Evolutionary conservation across 1,140 invertebrate genomes (phyloP), one percentile per base, ranked within the genome.

Genomic region (Geopemphigus sp.): DNA sequence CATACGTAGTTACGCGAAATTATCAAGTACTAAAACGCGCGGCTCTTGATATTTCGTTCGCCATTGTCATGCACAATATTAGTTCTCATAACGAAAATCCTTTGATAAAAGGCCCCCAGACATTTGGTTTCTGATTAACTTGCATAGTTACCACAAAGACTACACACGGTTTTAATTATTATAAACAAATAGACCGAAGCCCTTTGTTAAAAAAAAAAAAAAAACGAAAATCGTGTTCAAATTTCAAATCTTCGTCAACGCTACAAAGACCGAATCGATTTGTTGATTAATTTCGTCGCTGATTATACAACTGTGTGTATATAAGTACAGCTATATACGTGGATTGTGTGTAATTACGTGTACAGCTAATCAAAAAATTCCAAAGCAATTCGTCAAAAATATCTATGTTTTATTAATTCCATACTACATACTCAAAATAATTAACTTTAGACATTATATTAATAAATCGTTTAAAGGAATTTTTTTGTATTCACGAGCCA

Each of bases 121-220:
- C 26, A 54, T 73, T 73, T 53, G 26, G 17, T 50, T 73, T 56
- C 53, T 57, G 53, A 73, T 73, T 73, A 73, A 73, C 53, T 54
- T 54, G 53, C 22, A 29, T 56, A 73, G 26, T 17, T 56, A 73
- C 26, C 19, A 54, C 50, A 73, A 54, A 26, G 50, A 19, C 19
- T 73, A 11, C 56, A 73, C 24, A 39, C 11, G 53, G 70, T 73
- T 54, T 73, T 73, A 54, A 73, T 73, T 56, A 73, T 73, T 4
- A 57, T 73, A 54, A n/a, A 39, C 53, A 73, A 56, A 73, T 73
- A 56, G 50, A 66, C 14, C 11, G 32, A 70, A 47, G 8, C 17
- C 6, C 24, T 53, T 50, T 26, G 47, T 17, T 15, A 73, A 32
- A 19, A 72, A 32, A 73, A 56, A n/a, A n/a, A 64, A 64, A 32